Base-by-base conservation (phyloP, 2,888 invertebrate species). In the Nudaria mundana region DNA sequence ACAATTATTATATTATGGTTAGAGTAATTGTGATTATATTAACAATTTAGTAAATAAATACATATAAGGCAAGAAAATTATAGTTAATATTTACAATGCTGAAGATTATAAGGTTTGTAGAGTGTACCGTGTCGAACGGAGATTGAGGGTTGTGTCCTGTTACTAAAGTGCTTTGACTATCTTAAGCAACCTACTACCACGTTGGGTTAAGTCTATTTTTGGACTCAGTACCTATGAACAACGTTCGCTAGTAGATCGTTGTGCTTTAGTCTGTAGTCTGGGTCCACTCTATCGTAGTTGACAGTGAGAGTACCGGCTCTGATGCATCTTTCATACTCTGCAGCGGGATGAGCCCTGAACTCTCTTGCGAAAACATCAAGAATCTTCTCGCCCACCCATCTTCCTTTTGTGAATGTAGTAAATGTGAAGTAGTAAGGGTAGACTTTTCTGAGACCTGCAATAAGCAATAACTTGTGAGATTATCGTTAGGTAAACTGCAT, bases 391-490 rank as follows among this genome's bases (percentile, higher is more conserved):
- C 97, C 98, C 2, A 97, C 96, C 98, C 98, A 98, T 64, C 98
- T 92, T 5, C 97, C 97, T 88, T 98, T 98, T 47, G 97, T 97
- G 88, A 97, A 98, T 24, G 98, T 97, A 48, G 97, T 96, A 87
- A 98, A 98, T 46, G 97, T 97, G 90, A 97, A 98, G 86, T 97
- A 96, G 89, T 98, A 98, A 0, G 98, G 98, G 79, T 97, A 97
- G 2, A 98, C 98, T 90, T 98, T 98, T 58, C 98, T 91, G 59
- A 98, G 91, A 61, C 97, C 97, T 97, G 91, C 13, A 70, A 74
- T 36, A 28, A 28, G 3, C 5, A 49, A 44, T 20, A 2, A 8
- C 32, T 13, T 32, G 11, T 52, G 14, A 44, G 29, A 20, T 12
- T 8, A 10, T 8, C 12, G 13, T 12, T 22, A n/a, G n/a, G n/a